Evolutionary conservation across 2,797 vertebrate species (phyloP).

Genomic region (Pteropus rufus): DNA sequence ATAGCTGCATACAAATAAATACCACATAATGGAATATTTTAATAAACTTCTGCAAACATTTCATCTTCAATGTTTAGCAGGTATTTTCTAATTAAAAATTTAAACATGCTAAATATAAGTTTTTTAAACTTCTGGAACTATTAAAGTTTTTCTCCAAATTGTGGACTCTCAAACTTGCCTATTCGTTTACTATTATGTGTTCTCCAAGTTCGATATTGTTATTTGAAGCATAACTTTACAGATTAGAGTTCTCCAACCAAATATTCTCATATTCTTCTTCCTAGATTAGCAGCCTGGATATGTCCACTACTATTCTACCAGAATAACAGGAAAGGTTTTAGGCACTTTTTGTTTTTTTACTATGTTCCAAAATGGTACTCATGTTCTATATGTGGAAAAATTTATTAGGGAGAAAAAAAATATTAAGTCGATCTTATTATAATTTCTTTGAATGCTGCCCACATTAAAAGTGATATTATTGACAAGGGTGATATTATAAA

Average conservation of each 20-base stretch:
- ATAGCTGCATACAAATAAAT: not conserved
- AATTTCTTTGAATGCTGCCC: not conserved
- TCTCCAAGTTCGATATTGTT: not conserved
- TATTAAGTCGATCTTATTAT: not conserved
- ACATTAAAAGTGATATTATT: not conserved
- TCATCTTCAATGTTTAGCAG: not conserved
- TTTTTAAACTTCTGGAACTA: not conserved
- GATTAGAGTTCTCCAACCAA: not conserved
- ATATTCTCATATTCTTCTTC: not conserved
- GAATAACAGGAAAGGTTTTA: not conserved
- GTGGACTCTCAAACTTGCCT: not conserved
- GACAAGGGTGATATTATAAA: not conserved
- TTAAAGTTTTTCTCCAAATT: not conserved
- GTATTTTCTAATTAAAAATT: constrained; percentile 3
- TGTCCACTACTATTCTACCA: not conserved
- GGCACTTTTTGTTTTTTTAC: not conserved
- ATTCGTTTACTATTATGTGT: not conserved
- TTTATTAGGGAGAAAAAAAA: not conserved
- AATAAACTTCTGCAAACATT: not conserved
- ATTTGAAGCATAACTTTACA: not conserved
- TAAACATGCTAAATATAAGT: not conserved
- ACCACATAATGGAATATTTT: not conserved
- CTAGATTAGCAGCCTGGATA: not conserved
- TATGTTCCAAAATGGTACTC: not conserved
- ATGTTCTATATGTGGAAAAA: not conserved